Base-by-base conservation (phyloP, 2,888 invertebrate species). In the Lagria hirta region DNA sequence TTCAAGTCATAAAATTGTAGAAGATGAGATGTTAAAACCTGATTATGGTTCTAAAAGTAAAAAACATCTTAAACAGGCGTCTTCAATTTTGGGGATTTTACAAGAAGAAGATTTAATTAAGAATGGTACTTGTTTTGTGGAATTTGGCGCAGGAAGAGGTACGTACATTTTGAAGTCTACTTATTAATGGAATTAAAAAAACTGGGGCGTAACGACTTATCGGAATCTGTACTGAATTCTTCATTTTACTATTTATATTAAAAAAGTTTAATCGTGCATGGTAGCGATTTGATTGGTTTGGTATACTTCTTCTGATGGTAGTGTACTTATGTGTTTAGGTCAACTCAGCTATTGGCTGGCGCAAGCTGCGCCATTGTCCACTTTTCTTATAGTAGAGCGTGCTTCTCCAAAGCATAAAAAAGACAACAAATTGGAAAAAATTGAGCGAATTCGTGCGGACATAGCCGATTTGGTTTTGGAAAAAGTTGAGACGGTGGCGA, bases 121-220 rank as follows among this genome's bases (percentile, higher is more conserved):
- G 6, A 72, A 81, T 5, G 65, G 76, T 12, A 84, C 85, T 0
- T 86, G 87, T 69, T 92, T 81, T 57, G 79, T 93, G 43, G 94
- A 94, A 69, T 84, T 92, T 62, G 93, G 93, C 0, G 92, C 92
- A 6, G 93, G 93, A n/a, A 88, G 87, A 78, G 93, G 88, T 82
- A 63, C 30, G 16, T 4, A n/a, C 17, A n/a, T n/a, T 29, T 5
- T 15, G 3, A 3, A 3, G 4, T 3, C 8, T 30, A 18, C n/a
- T 12, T 10, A 14, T 3, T 30, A 7, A 11, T 32, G 10, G 20
- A 5, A 18, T 18, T 18, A 18, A 18, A 18, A n/a, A n/a, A n/a
- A n/a, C n/a, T n/a, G n/a, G n/a, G n/a, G n/a, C n/a, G n/a, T n/a
- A n/a, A n/a, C n/a, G n/a, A n/a, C n/a, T n/a, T n/a, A n/a, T n/a